phyloP scores from a whole-genome alignment of 2,888 invertebrate genomes.

The Eremobia ochroleuca region DNA sequence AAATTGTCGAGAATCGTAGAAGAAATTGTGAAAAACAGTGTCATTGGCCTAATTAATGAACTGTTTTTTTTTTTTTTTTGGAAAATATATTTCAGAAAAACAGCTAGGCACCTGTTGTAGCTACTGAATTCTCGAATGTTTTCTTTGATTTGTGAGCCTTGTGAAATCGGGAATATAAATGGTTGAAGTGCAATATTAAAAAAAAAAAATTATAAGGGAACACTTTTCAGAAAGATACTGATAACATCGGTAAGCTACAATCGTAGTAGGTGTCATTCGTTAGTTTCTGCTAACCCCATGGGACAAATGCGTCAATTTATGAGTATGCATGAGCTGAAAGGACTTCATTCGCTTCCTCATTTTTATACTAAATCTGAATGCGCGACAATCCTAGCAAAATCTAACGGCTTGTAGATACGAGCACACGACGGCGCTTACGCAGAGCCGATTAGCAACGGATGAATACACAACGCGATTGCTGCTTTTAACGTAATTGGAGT shows the following conservation, averaged over 20 bases:
- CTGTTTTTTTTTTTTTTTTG: background rate
- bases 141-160: background rate
- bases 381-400: conserved; percentile 26
- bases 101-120: background rate
- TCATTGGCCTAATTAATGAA: background rate
- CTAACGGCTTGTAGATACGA: conserved; percentile 56
- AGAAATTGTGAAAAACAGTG: background rate
- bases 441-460: conserved; percentile 51
- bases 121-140: background rate
- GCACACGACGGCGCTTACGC: conserved; percentile 48
- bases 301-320: background rate
- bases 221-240: background rate
- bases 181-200: background rate
- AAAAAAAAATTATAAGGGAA: background rate
- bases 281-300: background rate
- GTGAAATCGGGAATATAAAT: background rate
- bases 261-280: too few relatives aligned
- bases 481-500: conserved; percentile 62
- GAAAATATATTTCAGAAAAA: background rate
- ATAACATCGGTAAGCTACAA: background rate
- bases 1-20: background rate
- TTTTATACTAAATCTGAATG: background rate
- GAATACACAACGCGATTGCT: conserved; percentile 55
- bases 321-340: background rate
- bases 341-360: background rate